phyloP scores from a whole-genome alignment of 2,113 vertebrate species.

The Anser cygnoides region DNA sequence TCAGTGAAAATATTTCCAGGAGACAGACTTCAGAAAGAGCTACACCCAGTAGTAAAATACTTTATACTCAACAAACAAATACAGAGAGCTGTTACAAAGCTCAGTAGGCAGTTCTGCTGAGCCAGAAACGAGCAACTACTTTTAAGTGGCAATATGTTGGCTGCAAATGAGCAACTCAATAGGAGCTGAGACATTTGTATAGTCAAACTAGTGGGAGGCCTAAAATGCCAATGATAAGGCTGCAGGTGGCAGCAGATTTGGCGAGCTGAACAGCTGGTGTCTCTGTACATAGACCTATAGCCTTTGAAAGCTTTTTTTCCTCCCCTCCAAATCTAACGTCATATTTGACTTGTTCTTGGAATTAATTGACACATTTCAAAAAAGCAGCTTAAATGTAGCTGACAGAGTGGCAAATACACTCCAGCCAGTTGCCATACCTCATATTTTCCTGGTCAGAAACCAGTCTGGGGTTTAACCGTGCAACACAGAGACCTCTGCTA shows the following conservation, averaged over 20 bases:
- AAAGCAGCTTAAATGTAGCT: neutral
- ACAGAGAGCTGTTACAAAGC: slow-evolving; percentile 20
- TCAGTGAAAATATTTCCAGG: neutral
- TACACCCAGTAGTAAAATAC: slow-evolving; percentile 58
- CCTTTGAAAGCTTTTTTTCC: neutral
- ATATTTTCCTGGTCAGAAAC: neutral
- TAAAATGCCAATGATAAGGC: neutral
- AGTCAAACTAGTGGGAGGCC: neutral
- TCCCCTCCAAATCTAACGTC: neutral
- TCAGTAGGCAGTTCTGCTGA: neutral
- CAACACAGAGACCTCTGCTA: neutral
- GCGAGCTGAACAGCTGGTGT: neutral
- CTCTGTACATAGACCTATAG: neutral
- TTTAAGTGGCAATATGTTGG: slow-evolving; percentile 13
- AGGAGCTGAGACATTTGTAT: neutral
- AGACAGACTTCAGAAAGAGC: slow-evolving; percentile 25
- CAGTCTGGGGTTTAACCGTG: neutral
- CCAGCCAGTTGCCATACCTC: neutral
- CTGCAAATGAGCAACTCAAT: neutral
- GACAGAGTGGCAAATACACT: neutral
- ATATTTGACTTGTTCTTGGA: neutral
- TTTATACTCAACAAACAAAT: slow-evolving; percentile 36
- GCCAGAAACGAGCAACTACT: neutral
- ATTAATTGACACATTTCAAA: neutral
- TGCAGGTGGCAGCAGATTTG: neutral